Conservation (phyloP, 2,113 vertebrate species). For the Hemibagrus wyckioides region DNA sequence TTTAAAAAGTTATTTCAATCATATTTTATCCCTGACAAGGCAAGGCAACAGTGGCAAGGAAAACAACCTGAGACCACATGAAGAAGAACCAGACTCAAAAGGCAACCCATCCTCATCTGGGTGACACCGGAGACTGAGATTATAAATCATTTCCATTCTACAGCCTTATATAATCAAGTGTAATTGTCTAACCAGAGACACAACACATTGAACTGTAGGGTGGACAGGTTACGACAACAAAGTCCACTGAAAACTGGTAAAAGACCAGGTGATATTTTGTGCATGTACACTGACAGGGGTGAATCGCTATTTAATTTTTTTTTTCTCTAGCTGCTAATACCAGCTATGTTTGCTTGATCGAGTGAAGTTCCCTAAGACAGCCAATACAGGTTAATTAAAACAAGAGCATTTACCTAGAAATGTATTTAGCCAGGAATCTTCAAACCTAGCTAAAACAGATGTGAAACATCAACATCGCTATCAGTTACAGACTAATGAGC, state of each 20-base stretch:
- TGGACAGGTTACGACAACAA: background rate
- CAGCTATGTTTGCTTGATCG: background rate
- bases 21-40: too few species aligned
- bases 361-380: background rate
- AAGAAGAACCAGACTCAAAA: too few species aligned
- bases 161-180: too few species aligned
- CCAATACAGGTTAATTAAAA: background rate
- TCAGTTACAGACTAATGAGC: background rate
- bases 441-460: background rate
- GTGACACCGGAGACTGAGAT: too few species aligned
- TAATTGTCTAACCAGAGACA: background rate
- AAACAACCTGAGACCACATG: too few species aligned
- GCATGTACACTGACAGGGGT: background rate
- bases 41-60: too few species aligned
- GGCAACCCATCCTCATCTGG: too few species aligned
- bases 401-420: background rate
- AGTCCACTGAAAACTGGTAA: background rate
- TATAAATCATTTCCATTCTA: too few species aligned
- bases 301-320: background rate
- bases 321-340: background rate
- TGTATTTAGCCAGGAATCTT: background rate
- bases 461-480: background rate
- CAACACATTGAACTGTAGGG: background rate
- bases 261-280: background rate
- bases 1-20: too few species aligned